A percentile compares a stretch with the other conserved stretches of the same genome.
Evolutionary conservation across 2,113 vertebrate species (phyloP).

Genomic region (Chionomys nivalis): DNA sequence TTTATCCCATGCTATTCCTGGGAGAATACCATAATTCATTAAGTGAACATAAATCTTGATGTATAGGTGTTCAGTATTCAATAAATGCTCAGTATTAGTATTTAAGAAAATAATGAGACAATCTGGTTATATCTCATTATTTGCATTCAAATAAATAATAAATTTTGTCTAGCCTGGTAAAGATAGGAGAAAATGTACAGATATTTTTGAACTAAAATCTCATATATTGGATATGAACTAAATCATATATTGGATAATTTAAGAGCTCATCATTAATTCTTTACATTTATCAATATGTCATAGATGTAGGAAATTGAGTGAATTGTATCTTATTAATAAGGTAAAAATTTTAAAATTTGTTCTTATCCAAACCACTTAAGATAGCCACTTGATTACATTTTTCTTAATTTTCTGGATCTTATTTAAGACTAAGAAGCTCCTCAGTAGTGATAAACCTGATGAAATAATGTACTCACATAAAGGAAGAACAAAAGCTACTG

Average conservation of each 20-base stretch:
- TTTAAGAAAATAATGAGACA: not conserved
- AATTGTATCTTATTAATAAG: not conserved
- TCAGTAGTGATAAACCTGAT: not conserved
- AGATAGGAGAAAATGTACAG: not conserved
- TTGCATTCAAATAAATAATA: not conserved
- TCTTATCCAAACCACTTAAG: not conserved
- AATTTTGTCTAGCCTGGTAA: not conserved
- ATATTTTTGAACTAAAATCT: not conserved
- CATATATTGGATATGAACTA: not conserved
- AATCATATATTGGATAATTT: no score
- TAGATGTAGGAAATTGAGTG: not conserved
- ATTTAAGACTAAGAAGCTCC: conserved; percentile 4
- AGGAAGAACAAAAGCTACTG: conserved; percentile 18
- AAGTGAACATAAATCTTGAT: not conserved
- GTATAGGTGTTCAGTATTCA: not conserved
- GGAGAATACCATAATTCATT: not conserved
- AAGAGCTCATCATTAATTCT: not conserved
- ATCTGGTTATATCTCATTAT: not conserved
- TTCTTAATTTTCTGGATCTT: conserved; percentile 18
- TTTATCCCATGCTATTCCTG: not conserved
- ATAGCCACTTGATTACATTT: not conserved
- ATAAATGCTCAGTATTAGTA: not conserved
- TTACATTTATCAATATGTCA: not conserved
- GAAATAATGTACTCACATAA: not conserved
- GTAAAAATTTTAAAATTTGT: not conserved